Evolutionary conservation across 2,888 invertebrate species (phyloP), one percentile per base, ranked within the genome.

Genomic region (Meteorus cinctellus): DNA sequence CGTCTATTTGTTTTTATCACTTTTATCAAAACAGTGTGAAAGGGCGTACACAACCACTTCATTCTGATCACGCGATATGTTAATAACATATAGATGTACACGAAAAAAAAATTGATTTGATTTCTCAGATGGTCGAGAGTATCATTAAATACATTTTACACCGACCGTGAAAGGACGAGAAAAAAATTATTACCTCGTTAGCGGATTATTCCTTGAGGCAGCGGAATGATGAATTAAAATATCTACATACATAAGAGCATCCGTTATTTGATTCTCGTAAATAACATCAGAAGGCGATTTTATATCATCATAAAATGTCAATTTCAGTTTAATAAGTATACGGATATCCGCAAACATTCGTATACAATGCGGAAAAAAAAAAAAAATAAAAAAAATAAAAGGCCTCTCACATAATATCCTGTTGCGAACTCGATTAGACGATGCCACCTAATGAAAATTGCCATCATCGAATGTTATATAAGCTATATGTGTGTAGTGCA

Each of bases 401-500:
- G 34, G 31, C 59, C 14, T 1, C 29, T 6, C n/a, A 51, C 8
- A 31, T 68, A 51, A 68, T 68, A 51, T 68, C 51, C 29, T 16
- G n/a, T 51, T 24, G 65, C 16, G 29, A 41, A 67, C 29, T 31
- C 29, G 67, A 67, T 67, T 67, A 41, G 67, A n/a, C 41, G 41
- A 70, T 34, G 59, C 19, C 24, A 51, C 34, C n/a, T 34, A 36
- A 59, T 70, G 36, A 70, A 27, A 70, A 70, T n/a, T 31, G 59
- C 59, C 29, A 55, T 70, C 29, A 70, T 70, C 51, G 31, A 59
- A n/a, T 31, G 63, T 63, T 63, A 31, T n/a, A 34, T 31, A 63
- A 31, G 31, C 29, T 31, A 29, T 31, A 29, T 16, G 16, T 29
- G 27, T 31, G 4, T 31, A 63, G 4, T 4, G 14, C 63, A 6